A percentile compares a stretch with the other conserved stretches of the same genome.
phyloP scores from a whole-genome alignment of 1,140 invertebrate genomes.

The Listronotus oregonensis region DNA sequence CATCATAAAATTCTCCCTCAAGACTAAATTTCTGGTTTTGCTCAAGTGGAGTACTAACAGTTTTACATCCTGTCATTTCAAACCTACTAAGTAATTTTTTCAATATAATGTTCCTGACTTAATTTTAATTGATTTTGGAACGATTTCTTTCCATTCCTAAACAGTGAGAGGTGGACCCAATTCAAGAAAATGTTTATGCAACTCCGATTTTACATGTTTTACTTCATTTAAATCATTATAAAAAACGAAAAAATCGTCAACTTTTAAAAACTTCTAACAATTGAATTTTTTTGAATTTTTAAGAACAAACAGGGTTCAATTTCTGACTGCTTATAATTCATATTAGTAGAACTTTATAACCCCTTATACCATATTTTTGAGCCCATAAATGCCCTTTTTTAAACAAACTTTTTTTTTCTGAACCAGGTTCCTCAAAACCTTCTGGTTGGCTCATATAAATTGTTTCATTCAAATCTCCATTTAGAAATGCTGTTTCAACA shows the following conservation, averaged over 20 bases:
- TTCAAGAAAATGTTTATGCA: slow-evolving; percentile 47
- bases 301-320: slow-evolving; percentile 52
- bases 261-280: slow-evolving; percentile 51
- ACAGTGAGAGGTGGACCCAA: slow-evolving; percentile 36
- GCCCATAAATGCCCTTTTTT: slow-evolving; percentile 54
- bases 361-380: slow-evolving; percentile 58
- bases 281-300: slow-evolving; percentile 34
- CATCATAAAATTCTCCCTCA: slow-evolving; percentile 33
- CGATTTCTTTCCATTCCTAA: slow-evolving; percentile 48
- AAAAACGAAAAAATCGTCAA: slow-evolving; percentile 53
- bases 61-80: slow-evolving; percentile 52
- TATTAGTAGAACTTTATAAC: slow-evolving; percentile 41
- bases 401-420: slow-evolving; percentile 39
- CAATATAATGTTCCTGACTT: slow-evolving; percentile 51
- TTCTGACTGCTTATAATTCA: slow-evolving; percentile 41
- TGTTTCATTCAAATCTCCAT: slow-evolving; percentile 50
- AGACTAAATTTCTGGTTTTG: slow-evolving; percentile 34
- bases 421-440: slow-evolving; percentile 43
- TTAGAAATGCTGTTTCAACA: slow-evolving; percentile 54
- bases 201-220: slow-evolving; percentile 36
- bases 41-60: slow-evolving; percentile 49
- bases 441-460: slow-evolving; percentile 31
- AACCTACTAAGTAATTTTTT: slow-evolving; percentile 51
- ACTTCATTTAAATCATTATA: slow-evolving; percentile 41
- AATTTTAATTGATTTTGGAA: slow-evolving; percentile 44